phyloP scores from a whole-genome alignment of 2,888 invertebrate species.

The Drosophila meridionalis region DNA sequence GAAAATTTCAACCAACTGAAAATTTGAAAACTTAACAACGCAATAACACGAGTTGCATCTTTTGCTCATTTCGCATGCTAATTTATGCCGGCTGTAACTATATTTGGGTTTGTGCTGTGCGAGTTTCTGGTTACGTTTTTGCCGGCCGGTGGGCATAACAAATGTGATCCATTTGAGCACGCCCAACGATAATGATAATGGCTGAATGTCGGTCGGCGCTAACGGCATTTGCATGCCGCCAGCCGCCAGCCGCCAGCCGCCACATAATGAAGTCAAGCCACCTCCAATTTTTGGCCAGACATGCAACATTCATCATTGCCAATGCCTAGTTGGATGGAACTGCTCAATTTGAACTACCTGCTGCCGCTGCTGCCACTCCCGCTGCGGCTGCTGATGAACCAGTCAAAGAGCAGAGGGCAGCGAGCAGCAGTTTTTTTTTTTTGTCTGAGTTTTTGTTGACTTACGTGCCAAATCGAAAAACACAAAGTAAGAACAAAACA shows the following conservation, averaged over 20 bases:
- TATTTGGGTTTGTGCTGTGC: neutral
- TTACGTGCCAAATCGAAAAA: slow-evolving; percentile 13
- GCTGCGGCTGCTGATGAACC: slow-evolving; percentile 1
- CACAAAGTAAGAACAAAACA: neutral
- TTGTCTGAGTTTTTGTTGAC: slow-evolving; percentile 8
- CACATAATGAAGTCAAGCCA: neutral
- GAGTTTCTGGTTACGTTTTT: neutral
- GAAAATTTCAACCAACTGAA: neutral
- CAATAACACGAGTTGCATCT: neutral
- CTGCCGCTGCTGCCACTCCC: neutral
- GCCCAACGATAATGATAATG: slow-evolving; percentile 39
- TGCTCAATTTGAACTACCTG: slow-evolving; percentile 15
- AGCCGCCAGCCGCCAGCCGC: too few species aligned
- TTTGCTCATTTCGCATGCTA: slow-evolving; percentile 26
- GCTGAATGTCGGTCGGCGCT: slow-evolving; percentile 15
- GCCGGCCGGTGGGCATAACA: slow-evolving; percentile 27
- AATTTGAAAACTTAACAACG: neutral
- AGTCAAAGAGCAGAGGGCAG: slow-evolving; percentile 1
- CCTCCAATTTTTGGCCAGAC: neutral
- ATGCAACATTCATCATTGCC: slow-evolving; percentile 24
- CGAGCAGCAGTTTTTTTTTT: neutral
- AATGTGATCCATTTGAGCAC: slow-evolving; percentile 40
- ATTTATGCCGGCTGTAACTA: slow-evolving; percentile 32
- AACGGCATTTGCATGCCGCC: slow-evolving; percentile 23
- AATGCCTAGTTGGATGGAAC: slow-evolving; percentile 5